Evolutionary conservation across 37 sponge, comb jelly and placozoan genomes (phyloP).

Genomic region (Cliona cf. orientalis): DNA sequence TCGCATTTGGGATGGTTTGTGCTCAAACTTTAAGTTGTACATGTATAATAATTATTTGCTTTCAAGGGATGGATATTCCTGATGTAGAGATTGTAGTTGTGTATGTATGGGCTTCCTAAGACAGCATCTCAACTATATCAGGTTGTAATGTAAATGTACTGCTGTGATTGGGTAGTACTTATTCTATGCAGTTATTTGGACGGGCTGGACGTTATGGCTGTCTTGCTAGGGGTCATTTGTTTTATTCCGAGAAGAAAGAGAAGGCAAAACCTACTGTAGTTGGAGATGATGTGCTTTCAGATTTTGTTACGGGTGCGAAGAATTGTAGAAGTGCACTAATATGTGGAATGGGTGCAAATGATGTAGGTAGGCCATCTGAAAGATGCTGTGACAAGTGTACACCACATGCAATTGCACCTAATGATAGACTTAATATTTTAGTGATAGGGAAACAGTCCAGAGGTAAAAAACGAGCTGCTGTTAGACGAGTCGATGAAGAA

Average conservation of each 20-base stretch:
- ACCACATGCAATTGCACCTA: not conserved
- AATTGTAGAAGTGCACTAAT: too few relatives aligned
- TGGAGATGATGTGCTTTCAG: not conserved
- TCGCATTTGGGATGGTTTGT: constrained; percentile 7
- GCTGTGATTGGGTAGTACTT: too few relatives aligned
- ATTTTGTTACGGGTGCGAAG: not conserved
- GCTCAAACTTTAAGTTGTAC: not conserved
- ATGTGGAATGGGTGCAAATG: not conserved
- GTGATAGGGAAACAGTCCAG: too few relatives aligned
- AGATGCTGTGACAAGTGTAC: constrained; percentile 10
- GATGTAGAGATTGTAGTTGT: constrained; percentile 8
- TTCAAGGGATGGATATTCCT: constrained; percentile 21
- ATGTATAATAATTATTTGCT: not conserved
- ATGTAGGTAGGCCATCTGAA: not conserved
- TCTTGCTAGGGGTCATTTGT: constrained; percentile 1
- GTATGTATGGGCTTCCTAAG: not conserved
- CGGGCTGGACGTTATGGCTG: constrained; percentile 16
- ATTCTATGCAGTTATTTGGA: constrained; percentile 3
- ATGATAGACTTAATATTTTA: not conserved
- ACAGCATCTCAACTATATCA: not conserved
- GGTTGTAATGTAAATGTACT: too few relatives aligned
- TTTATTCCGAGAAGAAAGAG: too few relatives aligned
- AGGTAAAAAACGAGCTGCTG: not conserved
- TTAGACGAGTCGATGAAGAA: not conserved
- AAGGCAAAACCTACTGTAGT: not conserved